Conservation (phyloP, 2,888 invertebrate species). For the Saturnia pavonia region DNA sequence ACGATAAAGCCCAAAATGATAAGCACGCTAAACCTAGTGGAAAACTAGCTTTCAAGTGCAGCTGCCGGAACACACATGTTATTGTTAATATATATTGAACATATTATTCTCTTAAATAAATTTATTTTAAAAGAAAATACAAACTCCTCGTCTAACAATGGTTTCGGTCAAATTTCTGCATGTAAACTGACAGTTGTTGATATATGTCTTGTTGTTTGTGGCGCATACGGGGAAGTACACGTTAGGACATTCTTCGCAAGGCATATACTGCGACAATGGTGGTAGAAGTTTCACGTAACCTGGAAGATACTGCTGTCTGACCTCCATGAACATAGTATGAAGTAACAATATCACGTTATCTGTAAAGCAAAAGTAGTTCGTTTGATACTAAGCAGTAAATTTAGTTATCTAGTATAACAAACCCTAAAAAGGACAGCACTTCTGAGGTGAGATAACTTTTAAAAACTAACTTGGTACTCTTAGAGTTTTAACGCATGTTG, state of each 20-base stretch:
- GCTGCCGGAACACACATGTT: too few relatives aligned
- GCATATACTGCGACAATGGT: conserved; percentile 27
- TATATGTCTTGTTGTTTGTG: conserved; percentile 33
- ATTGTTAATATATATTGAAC: too few relatives aligned
- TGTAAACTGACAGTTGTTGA: conserved; percentile 34
- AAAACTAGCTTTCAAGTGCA: too few relatives aligned
- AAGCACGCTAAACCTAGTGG: too few relatives aligned
- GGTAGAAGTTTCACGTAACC: conserved; percentile 21
- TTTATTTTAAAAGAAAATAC: conserved; percentile 27
- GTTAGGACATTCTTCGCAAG: conserved; percentile 35
- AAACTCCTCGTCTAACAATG: conserved; percentile 29
- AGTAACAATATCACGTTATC: conserved; percentile 1
- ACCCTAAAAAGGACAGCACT: too few relatives aligned
- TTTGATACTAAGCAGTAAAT: not conserved
- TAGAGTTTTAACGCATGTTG: too few relatives aligned
- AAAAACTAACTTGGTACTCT: too few relatives aligned
- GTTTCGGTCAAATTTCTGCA: conserved; percentile 24
- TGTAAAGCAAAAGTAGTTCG: conserved; percentile 2
- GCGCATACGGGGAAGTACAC: conserved; percentile 40
- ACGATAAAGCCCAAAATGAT: too few relatives aligned
- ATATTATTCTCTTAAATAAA: too few relatives aligned
- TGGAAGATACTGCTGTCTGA: conserved; percentile 6
- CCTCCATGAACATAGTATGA: not conserved
- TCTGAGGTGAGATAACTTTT: too few relatives aligned
- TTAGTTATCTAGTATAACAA: too few relatives aligned